phyloP scores from a whole-genome alignment of 2,797 vertebrate genomes.

The Sebastes goodei region DNA sequence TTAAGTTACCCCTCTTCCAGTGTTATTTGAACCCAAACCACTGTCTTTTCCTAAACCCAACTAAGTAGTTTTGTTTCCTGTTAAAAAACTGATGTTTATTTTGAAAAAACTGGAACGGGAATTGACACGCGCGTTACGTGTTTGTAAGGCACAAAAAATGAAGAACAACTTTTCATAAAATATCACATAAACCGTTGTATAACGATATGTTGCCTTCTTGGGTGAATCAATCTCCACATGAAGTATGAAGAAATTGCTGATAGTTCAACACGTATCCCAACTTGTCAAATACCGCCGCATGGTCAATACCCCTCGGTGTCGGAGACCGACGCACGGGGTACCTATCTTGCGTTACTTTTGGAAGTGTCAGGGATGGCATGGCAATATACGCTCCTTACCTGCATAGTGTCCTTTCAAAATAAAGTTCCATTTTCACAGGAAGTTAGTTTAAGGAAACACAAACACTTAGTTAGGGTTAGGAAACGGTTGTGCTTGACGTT shows the following conservation, averaged over 20 bases:
- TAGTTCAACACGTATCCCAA: not conserved
- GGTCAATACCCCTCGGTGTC: not conserved
- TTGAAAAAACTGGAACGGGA: not conserved
- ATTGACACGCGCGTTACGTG: accelerated
- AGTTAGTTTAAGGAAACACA: not conserved
- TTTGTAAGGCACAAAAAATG: no score
- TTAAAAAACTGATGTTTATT: not conserved
- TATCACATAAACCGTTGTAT: not conserved
- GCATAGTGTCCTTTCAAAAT: not conserved
- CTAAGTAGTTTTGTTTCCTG: not conserved
- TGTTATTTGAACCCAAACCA: not conserved
- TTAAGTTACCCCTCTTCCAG: not conserved
- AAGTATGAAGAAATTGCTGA: not conserved
- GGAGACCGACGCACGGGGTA: not conserved
- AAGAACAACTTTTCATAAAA: not conserved
- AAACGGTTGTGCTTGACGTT: no score
- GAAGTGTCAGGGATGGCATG: not conserved
- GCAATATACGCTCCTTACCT: not conserved
- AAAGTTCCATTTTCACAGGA: not conserved
- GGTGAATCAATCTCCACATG: not conserved
- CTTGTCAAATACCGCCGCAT: not conserved
- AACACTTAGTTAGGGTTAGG: not conserved
- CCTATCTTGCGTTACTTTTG: not conserved
- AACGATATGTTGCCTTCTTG: not conserved
- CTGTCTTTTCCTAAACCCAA: not conserved